Conservation (phyloP, 2,888 invertebrate species). For the Ornithoptera alexandrae region DNA sequence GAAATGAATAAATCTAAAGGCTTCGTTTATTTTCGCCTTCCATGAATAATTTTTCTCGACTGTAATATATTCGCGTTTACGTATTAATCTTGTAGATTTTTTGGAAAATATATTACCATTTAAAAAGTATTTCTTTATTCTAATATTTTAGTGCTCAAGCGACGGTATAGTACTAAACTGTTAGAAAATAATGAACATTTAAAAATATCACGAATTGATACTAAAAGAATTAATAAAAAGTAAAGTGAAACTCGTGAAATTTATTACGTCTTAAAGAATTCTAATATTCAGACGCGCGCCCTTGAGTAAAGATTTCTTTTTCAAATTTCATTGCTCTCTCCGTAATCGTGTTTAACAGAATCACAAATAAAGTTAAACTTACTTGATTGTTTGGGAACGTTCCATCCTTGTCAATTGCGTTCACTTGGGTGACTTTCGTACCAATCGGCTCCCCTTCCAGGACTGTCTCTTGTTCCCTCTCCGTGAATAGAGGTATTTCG, state of each 20-base stretch:
- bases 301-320: background rate
- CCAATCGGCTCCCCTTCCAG: conserved; percentile 96
- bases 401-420: conserved; percentile 97
- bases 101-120: background rate
- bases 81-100: conserved; percentile 8
- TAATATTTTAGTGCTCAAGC: too few species aligned
- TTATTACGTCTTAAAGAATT: background rate
- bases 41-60: conserved; percentile 12
- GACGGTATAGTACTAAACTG: too few species aligned
- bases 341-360: conserved; percentile 1
- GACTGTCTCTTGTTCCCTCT: conserved; percentile 96
- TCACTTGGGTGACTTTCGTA: conserved; percentile 96
- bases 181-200: too few species aligned
- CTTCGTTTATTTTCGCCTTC: conserved; percentile 10
- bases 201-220: background rate
- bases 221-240: background rate
- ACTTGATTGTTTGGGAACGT: conserved; percentile 97
- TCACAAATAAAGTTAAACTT: conserved; percentile 37
- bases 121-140: background rate
- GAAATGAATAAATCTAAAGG: conserved; percentile 11
- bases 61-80: conserved; percentile 5
- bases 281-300: background rate
- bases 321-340: background rate
- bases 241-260: background rate
- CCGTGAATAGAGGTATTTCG: conserved; percentile 96